phyloP scores from a whole-genome alignment of 2,797 vertebrate genomes.

The Balearica regulorum region DNA sequence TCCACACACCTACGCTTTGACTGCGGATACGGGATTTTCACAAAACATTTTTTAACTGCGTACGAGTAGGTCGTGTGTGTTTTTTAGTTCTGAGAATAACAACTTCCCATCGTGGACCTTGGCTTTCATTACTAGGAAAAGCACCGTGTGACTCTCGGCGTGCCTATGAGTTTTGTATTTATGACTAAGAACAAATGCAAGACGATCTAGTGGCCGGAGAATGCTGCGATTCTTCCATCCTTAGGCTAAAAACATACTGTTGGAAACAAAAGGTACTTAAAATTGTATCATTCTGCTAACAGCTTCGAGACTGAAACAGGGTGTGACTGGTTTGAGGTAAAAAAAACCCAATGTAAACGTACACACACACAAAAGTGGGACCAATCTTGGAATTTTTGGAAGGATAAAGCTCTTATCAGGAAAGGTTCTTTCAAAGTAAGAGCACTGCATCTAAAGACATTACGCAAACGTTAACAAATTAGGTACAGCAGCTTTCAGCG shows the following conservation, averaged over 20 bases:
- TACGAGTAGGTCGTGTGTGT: accelerated
- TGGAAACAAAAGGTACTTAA: background rate
- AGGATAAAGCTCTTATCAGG: background rate
- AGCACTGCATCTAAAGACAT: background rate
- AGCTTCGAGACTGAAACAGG: background rate
- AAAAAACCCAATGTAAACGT: background rate
- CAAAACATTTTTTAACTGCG: background rate
- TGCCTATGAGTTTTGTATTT: background rate
- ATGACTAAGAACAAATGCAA: background rate
- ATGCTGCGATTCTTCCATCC: background rate
- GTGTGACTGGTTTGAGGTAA: background rate
- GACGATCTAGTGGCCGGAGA: background rate
- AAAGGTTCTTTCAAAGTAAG: background rate
- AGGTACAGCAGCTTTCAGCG: background rate
- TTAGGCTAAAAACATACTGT: background rate
- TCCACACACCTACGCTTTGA: accelerated
- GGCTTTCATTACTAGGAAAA: accelerated
- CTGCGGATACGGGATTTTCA: background rate
- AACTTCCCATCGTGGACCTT: background rate
- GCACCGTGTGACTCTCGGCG: accelerated
- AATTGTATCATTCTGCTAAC: too few species aligned
- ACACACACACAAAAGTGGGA: background rate
- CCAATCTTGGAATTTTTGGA: background rate
- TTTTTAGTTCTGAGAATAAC: background rate
- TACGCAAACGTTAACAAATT: accelerated